Base-by-base conservation (phyloP, 2,888 invertebrate genomes). In the Eulithis prunata region DNA sequence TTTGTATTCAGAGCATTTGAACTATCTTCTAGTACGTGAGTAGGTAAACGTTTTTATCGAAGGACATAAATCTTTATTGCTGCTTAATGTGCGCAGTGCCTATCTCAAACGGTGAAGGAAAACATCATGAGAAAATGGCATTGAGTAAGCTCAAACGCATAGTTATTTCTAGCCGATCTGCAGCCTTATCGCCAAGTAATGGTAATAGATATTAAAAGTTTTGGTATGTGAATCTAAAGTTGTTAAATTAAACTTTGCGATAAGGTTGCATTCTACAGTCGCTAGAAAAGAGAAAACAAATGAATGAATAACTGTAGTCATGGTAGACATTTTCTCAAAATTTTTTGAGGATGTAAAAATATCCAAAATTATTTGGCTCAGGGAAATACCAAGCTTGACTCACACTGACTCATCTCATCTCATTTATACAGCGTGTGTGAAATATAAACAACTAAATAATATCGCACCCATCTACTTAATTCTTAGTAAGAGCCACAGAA, bases 381-480 rank as follows among this genome's bases (percentile, higher is more conserved):
- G 56, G 62, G 57, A 62, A 62, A 57, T 62, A 57, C 62, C 57
- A 36, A 62, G 57, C 32, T 13, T 32, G 13, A 43, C 3, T 6
- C 46, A 13, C n/a, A n/a, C 21, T 63, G 63, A 57, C 36, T 63
- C 63, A 57, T 32, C 21, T 13, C 28, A 21, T 21, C 28, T 57
- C 2, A 52, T 1, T 45, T 32, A 55, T 12, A 3, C 41, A 41
- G 4, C 8, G 13, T 55, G n/a, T 52, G 65, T 53, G 60, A 56
- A 57, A 51, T 46, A n/a, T 61, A 66, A 71, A 71, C 71, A 62
- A 65, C 55, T 28, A 32, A 57, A 56, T 57, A 47, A 49, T 43
- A 21, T 10, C 43, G 55, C 64, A 65, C 66, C 66, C 68, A 57
- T 28, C n/a, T 4, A 21, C 36, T 11, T 55, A 54, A 11, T 69